A percentile compares a stretch with the other conserved stretches of the same genome.
Evolutionary conservation across 2,113 vertebrate genomes (phyloP).

Genomic region (Jaculus jaculus): DNA sequence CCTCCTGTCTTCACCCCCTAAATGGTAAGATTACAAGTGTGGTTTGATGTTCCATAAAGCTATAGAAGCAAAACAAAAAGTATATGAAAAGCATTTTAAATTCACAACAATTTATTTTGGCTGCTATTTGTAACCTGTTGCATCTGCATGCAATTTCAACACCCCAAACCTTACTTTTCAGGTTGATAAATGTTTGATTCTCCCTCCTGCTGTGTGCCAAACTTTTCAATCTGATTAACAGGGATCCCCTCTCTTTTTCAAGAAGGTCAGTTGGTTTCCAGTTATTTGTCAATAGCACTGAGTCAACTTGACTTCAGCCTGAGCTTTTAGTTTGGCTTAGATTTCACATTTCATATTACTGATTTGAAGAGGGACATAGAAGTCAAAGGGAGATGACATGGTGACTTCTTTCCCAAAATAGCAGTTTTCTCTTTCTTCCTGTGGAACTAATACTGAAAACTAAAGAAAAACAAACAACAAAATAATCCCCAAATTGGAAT

Average conservation of each 20-base stretch:
- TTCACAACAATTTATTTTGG: not conserved
- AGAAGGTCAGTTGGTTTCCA: not conserved
- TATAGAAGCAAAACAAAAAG: not conserved
- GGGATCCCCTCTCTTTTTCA: not conserved
- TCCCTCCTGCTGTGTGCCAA: not conserved
- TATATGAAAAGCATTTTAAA: not conserved
- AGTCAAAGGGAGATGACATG: not conserved
- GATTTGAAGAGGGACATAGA: not conserved
- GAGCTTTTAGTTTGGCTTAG: not conserved
- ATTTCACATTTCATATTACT: not conserved
- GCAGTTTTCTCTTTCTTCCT: not conserved
- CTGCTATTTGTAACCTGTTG: not conserved
- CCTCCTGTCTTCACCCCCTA: not conserved
- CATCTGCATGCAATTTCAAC: conserved; percentile 59
- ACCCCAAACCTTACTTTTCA: conserved; percentile 21
- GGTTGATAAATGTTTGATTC: conserved; percentile 39
- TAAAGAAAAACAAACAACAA: not conserved
- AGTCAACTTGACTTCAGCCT: not conserved
- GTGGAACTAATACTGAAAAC: not conserved
- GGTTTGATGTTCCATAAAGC: conserved; percentile 19
- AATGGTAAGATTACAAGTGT: not conserved
- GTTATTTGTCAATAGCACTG: not conserved
- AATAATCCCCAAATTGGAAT: not conserved
- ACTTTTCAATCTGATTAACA: not conserved
- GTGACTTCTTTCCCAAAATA: too few species aligned